Base-by-base conservation (phyloP, 2,888 invertebrate species). In the Tillus elongatus region DNA sequence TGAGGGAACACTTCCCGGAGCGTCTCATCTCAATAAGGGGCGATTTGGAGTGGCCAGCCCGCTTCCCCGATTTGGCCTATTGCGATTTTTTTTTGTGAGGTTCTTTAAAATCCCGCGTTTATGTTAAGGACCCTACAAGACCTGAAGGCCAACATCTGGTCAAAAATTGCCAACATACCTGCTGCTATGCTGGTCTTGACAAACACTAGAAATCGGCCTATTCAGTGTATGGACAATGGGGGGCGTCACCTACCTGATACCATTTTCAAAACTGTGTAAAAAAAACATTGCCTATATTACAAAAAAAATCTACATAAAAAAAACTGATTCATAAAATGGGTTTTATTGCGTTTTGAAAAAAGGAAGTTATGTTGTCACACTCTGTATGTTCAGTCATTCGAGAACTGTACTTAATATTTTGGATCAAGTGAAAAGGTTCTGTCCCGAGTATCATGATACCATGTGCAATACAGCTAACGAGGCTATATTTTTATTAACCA, bases 181-280 rank as follows among this genome's bases (percentile, higher is more conserved):
- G n/a, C n/a, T n/a, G n/a, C n/a, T 19, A 19, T 19, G 24, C 24
- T 19, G 24, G n/a, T 19, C 6, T 19, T n/a, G n/a, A 19, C 6
- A 19, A 19, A 39, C 33, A 15, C 36, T 26, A 36, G 29, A 42
- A 39, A 42, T 35, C 35, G 33, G 35, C 3, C 30, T 35, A 32
- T 15, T 36, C 15, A 41, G 33, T 39, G 41, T 36, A 41, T 39
- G 6, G 35, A 24, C 11, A 39, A 39, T 41, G 33, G 33, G 16
- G 35, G 30, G 15, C 32, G 33, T 16, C 32, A 10, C 35, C 33
- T 27, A 35, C 12, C 12, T 35, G 30, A 39, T 39, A n/a, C 16
- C 10, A 16, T 19, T 19, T 19, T 19, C 24, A 19, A 19, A 19
- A 19, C 6, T 19, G 24, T 19, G 24, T 19, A 8, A n/a, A 19